Base-by-base conservation (phyloP, 2,888 invertebrate species). In the Ectemnius continuus region DNA sequence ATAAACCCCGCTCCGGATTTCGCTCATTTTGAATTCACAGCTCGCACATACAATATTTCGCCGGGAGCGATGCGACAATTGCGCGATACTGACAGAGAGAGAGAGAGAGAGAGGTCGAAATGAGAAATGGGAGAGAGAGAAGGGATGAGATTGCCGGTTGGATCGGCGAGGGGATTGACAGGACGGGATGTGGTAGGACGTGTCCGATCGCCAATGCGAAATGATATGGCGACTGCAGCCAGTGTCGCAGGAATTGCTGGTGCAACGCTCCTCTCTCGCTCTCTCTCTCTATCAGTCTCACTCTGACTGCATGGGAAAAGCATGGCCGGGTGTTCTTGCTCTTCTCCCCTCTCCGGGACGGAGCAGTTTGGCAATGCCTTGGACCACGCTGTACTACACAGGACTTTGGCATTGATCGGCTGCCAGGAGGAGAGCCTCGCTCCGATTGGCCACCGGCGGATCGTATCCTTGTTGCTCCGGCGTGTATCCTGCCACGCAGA, bases 361-460 rank as follows among this genome's bases (percentile, higher is more conserved):
- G 11, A 56, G 45, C 16, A 23, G 73, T 36, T 36, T 36, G 36
- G 36, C 36, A 52, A 52, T 79, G 82, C 79, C 83, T 83, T 85
- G 83, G 81, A 76, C 76, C 60, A 80, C 84, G 84, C 84, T 85
- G 75, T 88, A 89, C 87, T 88, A 88, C 89, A 87, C 86, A 85
- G 88, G 89, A 80, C 85, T 82, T 88, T 80, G 88, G 86, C 90
- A 90, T 91, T 89, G 90, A 90, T 90, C 90, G 89, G 86, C 87
- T 84, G 81, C 82, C 78, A 83, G 82, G 78, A 79, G 83, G 82
- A 83, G 81, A 86, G 88, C 87, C 80, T 73, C 64, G 71, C 85
- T 86, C 86, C 76, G 86, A 90, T 90, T 90, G 90, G 90, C 83
- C 82, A 75, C 80, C 75, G 79, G 66, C 67, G 69, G 13, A 11